A percentile compares a stretch with the other conserved stretches of the same genome.
Evolutionary conservation across 92 coral and sea anemone genomes (phyloP).

Genomic region (Heteractis magnifica): DNA sequence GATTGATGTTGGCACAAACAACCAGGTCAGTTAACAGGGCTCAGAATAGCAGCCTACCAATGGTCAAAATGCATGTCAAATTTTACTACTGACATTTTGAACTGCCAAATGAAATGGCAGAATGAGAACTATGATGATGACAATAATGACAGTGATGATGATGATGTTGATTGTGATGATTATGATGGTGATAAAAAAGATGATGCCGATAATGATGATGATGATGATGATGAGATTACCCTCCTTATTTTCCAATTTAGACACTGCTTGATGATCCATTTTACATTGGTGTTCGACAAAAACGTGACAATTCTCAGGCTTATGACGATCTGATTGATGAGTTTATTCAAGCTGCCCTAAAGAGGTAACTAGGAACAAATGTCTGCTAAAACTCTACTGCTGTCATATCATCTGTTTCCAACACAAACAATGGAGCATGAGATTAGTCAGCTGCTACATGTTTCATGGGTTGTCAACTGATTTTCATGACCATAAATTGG

Average conservation of each 20-base stretch:
- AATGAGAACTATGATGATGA: neutral
- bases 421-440: no score
- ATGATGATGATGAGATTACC: no score
- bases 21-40: slow-evolving; percentile 55
- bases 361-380: slow-evolving; percentile 49
- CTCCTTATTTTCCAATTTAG: slow-evolving; percentile 29
- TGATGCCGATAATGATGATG: neutral
- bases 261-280: slow-evolving; percentile 84
- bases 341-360: slow-evolving; percentile 67
- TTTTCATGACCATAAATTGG: no score
- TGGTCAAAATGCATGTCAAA: no score
- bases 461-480: no score
- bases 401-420: no score
- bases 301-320: slow-evolving; percentile 68
- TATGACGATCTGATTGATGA: slow-evolving; percentile 93
- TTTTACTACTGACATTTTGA: no score
- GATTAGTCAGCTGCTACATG: no score
- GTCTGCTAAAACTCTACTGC: neutral
- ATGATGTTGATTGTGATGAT: neutral
- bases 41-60: no score
- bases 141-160: neutral
- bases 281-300: slow-evolving; percentile 85
- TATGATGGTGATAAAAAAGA: neutral
- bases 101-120: no score
- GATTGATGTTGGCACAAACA: slow-evolving; percentile 95